Base-by-base conservation (phyloP, 2,888 invertebrate species). In the Schizaphis graminum region DNA sequence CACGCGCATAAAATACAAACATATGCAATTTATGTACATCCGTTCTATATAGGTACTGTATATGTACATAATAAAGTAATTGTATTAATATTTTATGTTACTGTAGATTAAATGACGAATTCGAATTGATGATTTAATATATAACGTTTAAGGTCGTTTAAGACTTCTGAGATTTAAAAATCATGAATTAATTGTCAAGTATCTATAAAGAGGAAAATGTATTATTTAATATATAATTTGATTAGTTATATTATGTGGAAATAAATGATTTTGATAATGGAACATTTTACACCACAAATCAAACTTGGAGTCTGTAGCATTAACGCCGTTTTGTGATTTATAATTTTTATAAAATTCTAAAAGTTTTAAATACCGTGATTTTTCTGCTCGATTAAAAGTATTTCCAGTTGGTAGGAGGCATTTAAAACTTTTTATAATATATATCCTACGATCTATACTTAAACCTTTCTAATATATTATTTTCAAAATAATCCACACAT, bases 401-500 rank as follows among this genome's bases (percentile, higher is more conserved):
- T 61, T 67, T 67, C 61, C 61, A 67, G n/a, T n/a, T n/a, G n/a
- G n/a, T 61, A 13, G n/a, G 13, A 13, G 61, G 4, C n/a, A 13
- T 61, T 61, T 61, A 61, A 61, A n/a, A 61, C 61, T 61, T 61
- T 61, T 61, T n/a, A 61, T 61, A 13, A 28, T 61, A 61, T n/a
- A n/a, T 53, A 53, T 53, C 53, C 53, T 53, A 53, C 0, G 53
- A 21, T 3, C 53, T 13, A n/a, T 4, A 0, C 4, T n/a, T 4
- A 67, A n/a, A n/a, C 4, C 16, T 13, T 67, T 67, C n/a, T 67
- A 4, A n/a, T 67, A 67, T 67, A 67, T 67, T 67, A 67, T 67
- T 67, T n/a, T n/a, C n/a, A 13, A n/a, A n/a, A n/a, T 16, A 16
- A 16, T n/a, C 5, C 16, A n/a, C 0, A 5, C 1, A n/a, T 0